Conservation (phyloP, 1,140 invertebrate species). For the Calliopsis andreniformis region DNA sequence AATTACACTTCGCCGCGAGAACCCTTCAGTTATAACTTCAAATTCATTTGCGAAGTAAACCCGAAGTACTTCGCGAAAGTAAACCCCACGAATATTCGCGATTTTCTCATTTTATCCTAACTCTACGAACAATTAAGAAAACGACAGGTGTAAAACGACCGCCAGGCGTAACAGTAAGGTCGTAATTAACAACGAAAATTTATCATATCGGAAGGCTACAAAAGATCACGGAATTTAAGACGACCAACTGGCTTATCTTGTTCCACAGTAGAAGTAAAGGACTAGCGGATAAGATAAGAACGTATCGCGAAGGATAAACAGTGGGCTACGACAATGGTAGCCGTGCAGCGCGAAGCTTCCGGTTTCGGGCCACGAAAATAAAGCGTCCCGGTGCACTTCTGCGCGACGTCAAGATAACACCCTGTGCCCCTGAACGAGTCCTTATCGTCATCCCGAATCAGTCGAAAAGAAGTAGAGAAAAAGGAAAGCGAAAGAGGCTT, state of each 20-base stretch:
- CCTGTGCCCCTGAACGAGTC: neutral
- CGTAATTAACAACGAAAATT: slow-evolving; percentile 15
- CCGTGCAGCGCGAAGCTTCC: slow-evolving; percentile 40
- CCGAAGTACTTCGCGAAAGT: too few species aligned
- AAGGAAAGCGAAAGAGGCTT: too few species aligned
- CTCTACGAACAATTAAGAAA: too few species aligned
- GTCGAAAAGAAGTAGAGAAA: neutral
- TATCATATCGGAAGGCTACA: neutral
- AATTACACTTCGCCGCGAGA: too few species aligned
- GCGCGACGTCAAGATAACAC: slow-evolving; percentile 31
- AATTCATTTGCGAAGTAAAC: too few species aligned
- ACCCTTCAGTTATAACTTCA: too few species aligned
- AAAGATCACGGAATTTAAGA: slow-evolving; percentile 14
- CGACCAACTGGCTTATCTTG: slow-evolving; percentile 28
- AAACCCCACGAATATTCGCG: too few species aligned
- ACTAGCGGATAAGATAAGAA: slow-evolving; percentile 63
- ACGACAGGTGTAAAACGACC: neutral
- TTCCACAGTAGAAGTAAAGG: slow-evolving; percentile 16
- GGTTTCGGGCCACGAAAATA: slow-evolving; percentile 54
- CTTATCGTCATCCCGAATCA: slow-evolving; percentile 6
- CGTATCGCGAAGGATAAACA: slow-evolving; percentile 59
- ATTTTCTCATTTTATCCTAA: too few species aligned
- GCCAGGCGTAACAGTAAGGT: neutral
- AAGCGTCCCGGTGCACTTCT: slow-evolving; percentile 16
- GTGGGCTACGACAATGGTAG: slow-evolving; percentile 44